Conservation (phyloP, 2,113 vertebrate species). For the Colius striatus region DNA sequence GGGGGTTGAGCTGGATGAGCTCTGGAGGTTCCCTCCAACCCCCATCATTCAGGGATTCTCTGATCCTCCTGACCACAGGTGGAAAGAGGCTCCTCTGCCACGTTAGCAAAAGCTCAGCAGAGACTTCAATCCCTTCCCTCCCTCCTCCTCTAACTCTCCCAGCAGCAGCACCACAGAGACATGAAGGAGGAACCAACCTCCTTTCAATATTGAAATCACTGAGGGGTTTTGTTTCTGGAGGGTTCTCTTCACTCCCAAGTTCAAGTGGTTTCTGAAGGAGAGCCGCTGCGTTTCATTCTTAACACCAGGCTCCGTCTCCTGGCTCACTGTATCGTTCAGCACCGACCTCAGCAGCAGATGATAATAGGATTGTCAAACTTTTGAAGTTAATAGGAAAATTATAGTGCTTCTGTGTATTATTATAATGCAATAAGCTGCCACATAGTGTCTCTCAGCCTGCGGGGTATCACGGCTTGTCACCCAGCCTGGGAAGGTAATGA, state of each 20-base stretch:
- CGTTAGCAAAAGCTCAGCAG: background rate
- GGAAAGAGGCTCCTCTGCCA: background rate
- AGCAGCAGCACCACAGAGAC: background rate
- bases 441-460: constrained; percentile 43
- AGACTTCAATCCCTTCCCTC: background rate
- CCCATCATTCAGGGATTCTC: too few species aligned
- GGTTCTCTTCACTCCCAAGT: background rate
- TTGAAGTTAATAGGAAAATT: constrained; percentile 75
- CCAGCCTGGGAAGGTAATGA: constrained; percentile 51
- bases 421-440: constrained; percentile 47
- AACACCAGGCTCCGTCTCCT: background rate
- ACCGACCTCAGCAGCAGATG: constrained; percentile 18
- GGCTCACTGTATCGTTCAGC: background rate
- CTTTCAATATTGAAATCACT: background rate
- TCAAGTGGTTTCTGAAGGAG: background rate
- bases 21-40: too few species aligned
- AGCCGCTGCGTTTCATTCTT: background rate
- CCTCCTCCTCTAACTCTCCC: background rate
- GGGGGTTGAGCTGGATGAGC: too few species aligned
- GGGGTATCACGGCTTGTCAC: constrained; percentile 28
- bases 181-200: background rate
- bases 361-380: constrained; percentile 76
- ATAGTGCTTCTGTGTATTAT: constrained; percentile 40
- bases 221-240: background rate
- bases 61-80: fast-evolving